Conservation (phyloP, 1,140 invertebrate species). For the Drosophila truncata region DNA sequence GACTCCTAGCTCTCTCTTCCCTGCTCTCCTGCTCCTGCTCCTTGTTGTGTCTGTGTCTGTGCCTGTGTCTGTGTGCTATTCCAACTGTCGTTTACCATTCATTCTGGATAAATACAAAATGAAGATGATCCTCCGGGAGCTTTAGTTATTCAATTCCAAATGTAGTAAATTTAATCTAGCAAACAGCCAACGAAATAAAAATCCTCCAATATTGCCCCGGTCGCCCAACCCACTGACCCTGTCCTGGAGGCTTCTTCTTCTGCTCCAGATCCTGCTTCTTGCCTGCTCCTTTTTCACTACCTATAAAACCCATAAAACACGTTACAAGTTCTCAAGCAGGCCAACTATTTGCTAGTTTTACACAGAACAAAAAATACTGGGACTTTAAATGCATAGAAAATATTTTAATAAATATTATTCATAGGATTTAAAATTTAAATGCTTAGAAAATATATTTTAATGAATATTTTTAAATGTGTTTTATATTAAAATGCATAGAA, state of each 20-base stretch:
- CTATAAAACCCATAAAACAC: slow-evolving; percentile 54
- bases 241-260: not conserved
- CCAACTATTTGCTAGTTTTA: slow-evolving; percentile 61
- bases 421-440: no score
- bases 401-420: no score
- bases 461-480: no score
- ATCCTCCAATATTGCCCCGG: slow-evolving; percentile 26
- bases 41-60: slow-evolving; percentile 42
- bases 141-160: slow-evolving; percentile 84
- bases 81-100: slow-evolving; percentile 81
- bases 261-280: not conserved
- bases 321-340: slow-evolving; percentile 48
- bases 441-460: no score
- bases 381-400: not conserved
- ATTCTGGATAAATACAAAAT: slow-evolving; percentile 84
- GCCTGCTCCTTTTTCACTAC: not conserved
- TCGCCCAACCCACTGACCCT: slow-evolving; percentile 11
- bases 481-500: no score
- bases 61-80: slow-evolving; percentile 57
- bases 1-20: slow-evolving; percentile 32
- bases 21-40: not conserved
- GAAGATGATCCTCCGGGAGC: slow-evolving; percentile 82
- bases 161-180: slow-evolving; percentile 83
- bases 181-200: slow-evolving; percentile 42
- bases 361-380: not conserved